phyloP scores from a whole-genome alignment of 2,113 vertebrate species.

The Phylloscopus trochilus region DNA sequence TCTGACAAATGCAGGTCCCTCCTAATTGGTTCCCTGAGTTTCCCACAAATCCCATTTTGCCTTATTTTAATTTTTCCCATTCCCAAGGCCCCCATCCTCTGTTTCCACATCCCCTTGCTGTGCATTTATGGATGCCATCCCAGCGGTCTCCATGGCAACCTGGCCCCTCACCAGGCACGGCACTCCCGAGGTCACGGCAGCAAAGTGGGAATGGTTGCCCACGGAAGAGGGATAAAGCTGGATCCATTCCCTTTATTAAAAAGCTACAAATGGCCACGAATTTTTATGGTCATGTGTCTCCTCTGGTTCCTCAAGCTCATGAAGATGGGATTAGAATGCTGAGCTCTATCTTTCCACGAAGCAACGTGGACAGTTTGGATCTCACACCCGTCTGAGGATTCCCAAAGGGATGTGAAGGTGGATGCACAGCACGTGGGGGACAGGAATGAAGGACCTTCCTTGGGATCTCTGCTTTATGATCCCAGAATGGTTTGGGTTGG shows the following conservation, averaged over 20 bases:
- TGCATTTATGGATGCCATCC: neutral
- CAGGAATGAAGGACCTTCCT: neutral
- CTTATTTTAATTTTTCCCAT: neutral
- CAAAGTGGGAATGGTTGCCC: neutral
- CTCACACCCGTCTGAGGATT: neutral
- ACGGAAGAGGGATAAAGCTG: neutral
- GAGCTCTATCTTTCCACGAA: neutral
- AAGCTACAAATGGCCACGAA: neutral
- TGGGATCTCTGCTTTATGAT: fast-evolving
- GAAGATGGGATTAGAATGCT: neutral
- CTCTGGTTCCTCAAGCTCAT: neutral
- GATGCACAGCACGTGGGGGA: fast-evolving
- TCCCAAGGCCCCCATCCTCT: neutral
- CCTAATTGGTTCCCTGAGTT: neutral
- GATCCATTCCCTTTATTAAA: neutral
- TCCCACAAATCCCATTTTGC: neutral
- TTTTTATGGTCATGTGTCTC: neutral
- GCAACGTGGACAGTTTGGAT: neutral
- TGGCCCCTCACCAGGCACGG: neutral
- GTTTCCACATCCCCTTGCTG: neutral
- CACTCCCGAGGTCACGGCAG: neutral
- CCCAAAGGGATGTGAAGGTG: neutral
- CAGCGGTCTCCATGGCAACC: neutral
- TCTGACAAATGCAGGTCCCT: neutral
- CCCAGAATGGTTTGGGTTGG: neutral